Base-by-base conservation (phyloP, 2,888 invertebrate genomes). In the Hirtodrosophila alboralis region DNA sequence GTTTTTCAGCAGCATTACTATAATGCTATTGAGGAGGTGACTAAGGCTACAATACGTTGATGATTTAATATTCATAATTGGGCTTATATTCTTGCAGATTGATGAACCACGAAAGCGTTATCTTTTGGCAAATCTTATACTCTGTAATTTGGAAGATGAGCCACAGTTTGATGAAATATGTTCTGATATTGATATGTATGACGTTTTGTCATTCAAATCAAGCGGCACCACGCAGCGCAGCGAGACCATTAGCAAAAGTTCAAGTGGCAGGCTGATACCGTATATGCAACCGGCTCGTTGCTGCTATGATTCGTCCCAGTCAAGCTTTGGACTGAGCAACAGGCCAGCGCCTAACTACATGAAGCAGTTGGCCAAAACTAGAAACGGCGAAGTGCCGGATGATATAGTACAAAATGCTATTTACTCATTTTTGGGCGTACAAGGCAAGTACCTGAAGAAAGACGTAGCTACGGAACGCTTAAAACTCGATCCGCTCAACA, bases 361-460 rank as follows among this genome's bases (percentile, higher is more conserved):
- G 23, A 4, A 26, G 5, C 37, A 52, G 28, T 5, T 62, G 8
- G n/a, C 16, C n/a, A n/a, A n/a, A n/a, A n/a, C n/a, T n/a, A n/a
- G n/a, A n/a, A n/a, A 18, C 3, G 62, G 67, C 14, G 12, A 31
- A 0, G 67, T 60, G 18, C 41, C n/a, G n/a, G n/a, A 90, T 63
- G 91, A 92, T 41, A 86, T 94, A 58, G 93, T 96, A 1, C 94
- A 95, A 81, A 97, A 96, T 84, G 93, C 97, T 8, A 93, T 98
- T 41, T 95, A 95, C 84, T 94, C 95, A 1, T 95, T 98, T 67
- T 96, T 97, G 88, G 98, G 98, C 3, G 96, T 98, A 58, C 95
- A 96, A 81, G 95, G 96, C 13, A 94, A 94, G 78, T 92, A 94
- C 80, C 91, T 96, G 14, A 93, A 93, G 66, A 93, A 94, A 78